Conservation (phyloP, 2,797 vertebrate genomes). For the Siniperca undulata region DNA sequence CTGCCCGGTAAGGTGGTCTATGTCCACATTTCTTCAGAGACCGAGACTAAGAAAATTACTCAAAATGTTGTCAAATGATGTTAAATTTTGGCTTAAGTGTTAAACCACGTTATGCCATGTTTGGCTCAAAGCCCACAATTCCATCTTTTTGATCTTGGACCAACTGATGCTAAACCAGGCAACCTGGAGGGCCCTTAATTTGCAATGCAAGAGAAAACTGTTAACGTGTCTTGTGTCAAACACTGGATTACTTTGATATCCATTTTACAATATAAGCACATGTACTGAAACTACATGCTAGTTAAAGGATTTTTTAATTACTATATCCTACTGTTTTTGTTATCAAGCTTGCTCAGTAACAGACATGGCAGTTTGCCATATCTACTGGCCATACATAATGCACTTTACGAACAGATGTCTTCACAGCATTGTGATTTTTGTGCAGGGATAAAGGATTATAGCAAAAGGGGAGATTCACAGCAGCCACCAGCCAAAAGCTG, state of each 20-base stretch:
- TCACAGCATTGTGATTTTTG: conserved; percentile 38
- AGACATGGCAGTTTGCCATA: conserved; percentile 19
- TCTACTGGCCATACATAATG: conserved; percentile 33
- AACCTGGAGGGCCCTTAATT: conserved; percentile 6
- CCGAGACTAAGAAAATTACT: background rate
- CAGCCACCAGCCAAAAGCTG: conserved; percentile 27
- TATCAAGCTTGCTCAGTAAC: conserved; percentile 22
- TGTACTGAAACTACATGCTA: conserved; percentile 19
- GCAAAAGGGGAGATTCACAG: conserved; percentile 21
- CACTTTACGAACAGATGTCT: conserved; percentile 58
- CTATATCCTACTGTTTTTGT: conserved; percentile 9
- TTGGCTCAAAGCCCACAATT: conserved; percentile 6
- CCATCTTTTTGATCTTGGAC: background rate
- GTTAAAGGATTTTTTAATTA: background rate
- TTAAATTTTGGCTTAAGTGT: background rate
- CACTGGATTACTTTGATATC: conserved; percentile 19
- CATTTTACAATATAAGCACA: background rate
- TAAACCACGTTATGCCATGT: background rate
- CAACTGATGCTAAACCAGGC: background rate
- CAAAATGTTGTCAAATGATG: background rate
- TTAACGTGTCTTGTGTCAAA: conserved; percentile 1
- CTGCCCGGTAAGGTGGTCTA: too few species aligned
- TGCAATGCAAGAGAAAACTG: background rate
- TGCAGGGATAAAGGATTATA: conserved; percentile 57
- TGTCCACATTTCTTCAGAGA: background rate